Evolutionary conservation across 2,797 vertebrate species (phyloP).

Genomic region (Acanthornis magna): DNA sequence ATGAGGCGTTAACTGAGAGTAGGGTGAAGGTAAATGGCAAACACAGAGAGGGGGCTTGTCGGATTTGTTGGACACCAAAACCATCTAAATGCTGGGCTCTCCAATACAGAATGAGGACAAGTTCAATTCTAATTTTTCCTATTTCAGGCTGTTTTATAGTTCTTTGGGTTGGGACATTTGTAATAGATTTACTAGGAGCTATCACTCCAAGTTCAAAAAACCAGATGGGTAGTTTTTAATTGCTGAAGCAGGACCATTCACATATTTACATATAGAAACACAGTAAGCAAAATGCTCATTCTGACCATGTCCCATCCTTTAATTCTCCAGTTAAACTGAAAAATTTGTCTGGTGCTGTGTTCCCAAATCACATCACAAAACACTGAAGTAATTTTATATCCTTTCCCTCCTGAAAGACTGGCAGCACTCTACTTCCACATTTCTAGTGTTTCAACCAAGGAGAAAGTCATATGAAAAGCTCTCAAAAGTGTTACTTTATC

Average conservation of each 20-base stretch:
- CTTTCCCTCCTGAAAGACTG: neutral
- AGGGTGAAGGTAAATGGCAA: neutral
- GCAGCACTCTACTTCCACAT: neutral
- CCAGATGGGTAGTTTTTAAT: slow-evolving; percentile 22
- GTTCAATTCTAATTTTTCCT: slow-evolving; percentile 10
- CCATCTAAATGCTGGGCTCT: neutral
- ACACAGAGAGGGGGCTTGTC: neutral
- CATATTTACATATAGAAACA: neutral
- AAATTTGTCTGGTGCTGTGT: neutral
- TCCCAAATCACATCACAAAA: neutral
- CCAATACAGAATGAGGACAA: neutral
- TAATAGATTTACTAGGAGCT: slow-evolving; percentile 24
- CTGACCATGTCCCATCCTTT: neutral
- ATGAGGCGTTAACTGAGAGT: neutral
- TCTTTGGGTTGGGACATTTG: slow-evolving; percentile 1
- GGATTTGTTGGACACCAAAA: neutral
- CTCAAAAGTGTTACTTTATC: slow-evolving; percentile 38
- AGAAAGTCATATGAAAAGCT: slow-evolving; percentile 39
- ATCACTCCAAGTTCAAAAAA: slow-evolving; percentile 32
- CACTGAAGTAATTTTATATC: slow-evolving; percentile 27
- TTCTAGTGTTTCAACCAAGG: slow-evolving; percentile 19
- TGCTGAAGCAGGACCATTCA: neutral
- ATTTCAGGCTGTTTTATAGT: neutral
- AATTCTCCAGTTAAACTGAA: slow-evolving; percentile 24
- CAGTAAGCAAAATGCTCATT: slow-evolving; percentile 23